A percentile compares a stretch with the other conserved stretches of the same genome.
phyloP scores from a whole-genome alignment of 2,113 vertebrate genomes.

The Asarcornis scutulata region DNA sequence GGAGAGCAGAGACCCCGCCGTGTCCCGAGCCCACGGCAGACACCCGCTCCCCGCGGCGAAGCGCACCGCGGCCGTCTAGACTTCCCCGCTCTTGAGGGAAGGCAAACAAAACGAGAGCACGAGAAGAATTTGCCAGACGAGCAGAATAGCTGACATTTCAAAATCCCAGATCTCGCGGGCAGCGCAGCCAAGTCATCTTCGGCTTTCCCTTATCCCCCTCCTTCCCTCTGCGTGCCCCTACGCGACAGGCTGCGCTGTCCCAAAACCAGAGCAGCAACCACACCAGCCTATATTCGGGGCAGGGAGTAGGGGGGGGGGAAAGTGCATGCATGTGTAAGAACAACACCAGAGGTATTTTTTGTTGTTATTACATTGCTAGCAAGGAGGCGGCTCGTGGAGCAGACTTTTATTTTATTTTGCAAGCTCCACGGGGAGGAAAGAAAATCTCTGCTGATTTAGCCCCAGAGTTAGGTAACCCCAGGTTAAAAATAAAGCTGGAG shows the following conservation, averaged over 20 bases:
- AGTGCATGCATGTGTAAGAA: fast-evolving
- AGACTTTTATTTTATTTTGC: background rate
- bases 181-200: conserved; percentile 43
- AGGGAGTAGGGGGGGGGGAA: background rate
- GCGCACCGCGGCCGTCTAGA: conserved; percentile 13
- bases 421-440: background rate
- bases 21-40: background rate
- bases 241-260: background rate
- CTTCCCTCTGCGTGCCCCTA: fast-evolving
- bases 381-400: background rate
- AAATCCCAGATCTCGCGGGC: background rate
- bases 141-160: conserved; percentile 66
- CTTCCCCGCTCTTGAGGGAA: conserved; percentile 48
- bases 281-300: fast-evolving
- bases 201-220: background rate
- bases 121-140: conserved; percentile 62
- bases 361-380: background rate
- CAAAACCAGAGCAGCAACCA: background rate
- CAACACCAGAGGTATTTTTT: background rate
- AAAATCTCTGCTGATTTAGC: background rate
- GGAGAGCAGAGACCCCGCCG: background rate
- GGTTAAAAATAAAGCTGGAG: background rate
- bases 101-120: conserved; percentile 45
- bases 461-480: background rate
- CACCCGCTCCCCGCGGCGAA: background rate